Evolutionary conservation across 1,140 invertebrate species (phyloP).

Genomic region (Drosophila setifemur): DNA sequence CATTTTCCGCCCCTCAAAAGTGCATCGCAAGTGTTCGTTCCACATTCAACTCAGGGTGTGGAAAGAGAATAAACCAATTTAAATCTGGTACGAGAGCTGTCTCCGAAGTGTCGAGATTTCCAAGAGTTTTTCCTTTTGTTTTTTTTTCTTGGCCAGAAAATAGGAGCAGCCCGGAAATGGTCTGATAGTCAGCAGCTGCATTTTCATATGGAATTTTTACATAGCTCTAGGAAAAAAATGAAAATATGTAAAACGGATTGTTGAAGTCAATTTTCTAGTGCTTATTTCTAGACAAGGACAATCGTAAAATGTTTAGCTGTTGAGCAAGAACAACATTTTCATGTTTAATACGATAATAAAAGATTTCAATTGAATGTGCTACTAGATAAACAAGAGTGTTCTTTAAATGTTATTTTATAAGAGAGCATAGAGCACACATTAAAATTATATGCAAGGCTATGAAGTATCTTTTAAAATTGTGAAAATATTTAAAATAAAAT

Average conservation of each 20-base stretch:
- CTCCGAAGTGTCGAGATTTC: constrained; percentile 14
- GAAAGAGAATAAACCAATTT: constrained; percentile 20
- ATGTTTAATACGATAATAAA: no score
- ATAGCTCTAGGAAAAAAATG: neutral
- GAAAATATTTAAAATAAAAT: no score
- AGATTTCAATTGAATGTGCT: no score
- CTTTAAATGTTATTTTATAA: no score
- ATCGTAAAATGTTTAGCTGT: no score
- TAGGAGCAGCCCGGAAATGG: constrained; percentile 20
- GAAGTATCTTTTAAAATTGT: no score
- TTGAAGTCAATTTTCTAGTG: constrained; percentile 37
- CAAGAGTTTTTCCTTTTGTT: constrained; percentile 5
- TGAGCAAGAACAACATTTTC: no score
- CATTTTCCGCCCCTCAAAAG: constrained; percentile 9
- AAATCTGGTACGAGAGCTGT: constrained; percentile 24
- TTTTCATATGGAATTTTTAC: constrained; percentile 9
- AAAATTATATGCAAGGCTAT: no score
- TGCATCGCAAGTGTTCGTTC: constrained; percentile 2
- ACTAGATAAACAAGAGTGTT: no score
- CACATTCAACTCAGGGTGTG: neutral
- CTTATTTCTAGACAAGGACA: constrained; percentile 6
- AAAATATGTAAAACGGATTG: constrained; percentile 4
- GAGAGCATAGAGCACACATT: no score
- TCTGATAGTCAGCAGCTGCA: constrained; percentile 22
- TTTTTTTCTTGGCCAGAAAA: neutral